Conservation (phyloP, 2,888 invertebrate genomes). For the Halocaridina rubra region DNA sequence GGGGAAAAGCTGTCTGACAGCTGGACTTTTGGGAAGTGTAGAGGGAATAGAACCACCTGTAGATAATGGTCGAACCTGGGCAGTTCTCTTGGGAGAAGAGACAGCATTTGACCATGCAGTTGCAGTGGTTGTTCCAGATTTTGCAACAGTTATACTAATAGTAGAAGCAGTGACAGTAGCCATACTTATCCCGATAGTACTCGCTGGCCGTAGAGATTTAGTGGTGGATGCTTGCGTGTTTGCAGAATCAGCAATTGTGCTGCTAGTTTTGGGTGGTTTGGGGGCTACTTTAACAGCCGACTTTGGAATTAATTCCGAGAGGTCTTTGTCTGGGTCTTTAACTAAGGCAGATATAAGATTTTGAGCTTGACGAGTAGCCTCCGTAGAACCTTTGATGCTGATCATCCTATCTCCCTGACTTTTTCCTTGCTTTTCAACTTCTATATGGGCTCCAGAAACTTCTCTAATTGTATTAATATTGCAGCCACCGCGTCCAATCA, state of each 20-base stretch:
- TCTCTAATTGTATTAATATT: slow-evolving; percentile 98
- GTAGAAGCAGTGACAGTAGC: slow-evolving; percentile 67
- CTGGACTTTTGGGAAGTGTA: slow-evolving; percentile 66
- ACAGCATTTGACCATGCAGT: slow-evolving; percentile 67
- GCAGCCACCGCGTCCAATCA: slow-evolving; percentile 96
- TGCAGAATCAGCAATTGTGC: slow-evolving; percentile 30
- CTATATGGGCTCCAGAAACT: slow-evolving; percentile 96
- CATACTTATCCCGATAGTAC: slow-evolving; percentile 56
- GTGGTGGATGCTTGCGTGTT: slow-evolving; percentile 20
- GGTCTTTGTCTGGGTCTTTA: slow-evolving; percentile 94
- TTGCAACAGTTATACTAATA: slow-evolving; percentile 39
- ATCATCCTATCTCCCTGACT: slow-evolving; percentile 94
- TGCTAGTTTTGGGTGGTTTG: slow-evolving; percentile 41
- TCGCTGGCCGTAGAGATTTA: slow-evolving; percentile 40
- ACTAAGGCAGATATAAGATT: slow-evolving; percentile 90
- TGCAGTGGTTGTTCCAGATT: slow-evolving; percentile 45
- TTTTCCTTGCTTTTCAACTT: slow-evolving; percentile 97
- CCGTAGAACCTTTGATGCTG: slow-evolving; percentile 92
- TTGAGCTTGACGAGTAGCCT: slow-evolving; percentile 93
- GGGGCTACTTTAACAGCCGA: slow-evolving; percentile 71
- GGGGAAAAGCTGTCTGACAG: slow-evolving; percentile 68
- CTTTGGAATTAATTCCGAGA: slow-evolving; percentile 83
- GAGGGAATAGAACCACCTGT: slow-evolving; percentile 59
- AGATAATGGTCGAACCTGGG: slow-evolving; percentile 58
- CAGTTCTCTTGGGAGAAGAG: slow-evolving; percentile 67